Conservation (phyloP, 2,797 vertebrate genomes). For the Pangasius krempfi region DNA sequence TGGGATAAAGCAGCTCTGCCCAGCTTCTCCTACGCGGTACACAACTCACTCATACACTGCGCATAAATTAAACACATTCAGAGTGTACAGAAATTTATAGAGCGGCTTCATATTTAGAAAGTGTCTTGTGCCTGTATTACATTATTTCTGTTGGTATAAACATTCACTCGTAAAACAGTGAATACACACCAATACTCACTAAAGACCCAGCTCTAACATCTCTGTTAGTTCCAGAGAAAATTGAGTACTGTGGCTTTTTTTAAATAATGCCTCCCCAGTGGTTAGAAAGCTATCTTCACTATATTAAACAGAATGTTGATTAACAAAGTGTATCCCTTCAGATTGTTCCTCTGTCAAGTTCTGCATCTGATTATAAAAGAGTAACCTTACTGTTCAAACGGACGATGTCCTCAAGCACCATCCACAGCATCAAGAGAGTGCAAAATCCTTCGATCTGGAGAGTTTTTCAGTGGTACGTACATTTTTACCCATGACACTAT, state of each 20-base stretch:
- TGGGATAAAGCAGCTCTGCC: slow-evolving; percentile 85
- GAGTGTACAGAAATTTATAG: not conserved
- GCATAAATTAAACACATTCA: not conserved
- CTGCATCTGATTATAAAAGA: slow-evolving; percentile 74
- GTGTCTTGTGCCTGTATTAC: not conserved
- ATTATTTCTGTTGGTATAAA: not conserved
- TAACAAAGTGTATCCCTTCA: slow-evolving; percentile 48
- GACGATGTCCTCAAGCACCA: slow-evolving; percentile 74
- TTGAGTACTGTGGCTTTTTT: not conserved
- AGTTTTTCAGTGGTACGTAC: slow-evolving; percentile 82
- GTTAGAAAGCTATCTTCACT: not conserved
- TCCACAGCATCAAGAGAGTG: slow-evolving; percentile 79
- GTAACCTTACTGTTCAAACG: slow-evolving; percentile 76
- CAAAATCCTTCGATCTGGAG: slow-evolving; percentile 86
- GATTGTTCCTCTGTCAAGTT: slow-evolving; percentile 70
- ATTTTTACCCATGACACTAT: not conserved
- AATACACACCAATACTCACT: not conserved
- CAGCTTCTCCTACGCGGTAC: slow-evolving; percentile 83
- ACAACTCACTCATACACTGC: not conserved
- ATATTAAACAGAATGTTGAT: not conserved
- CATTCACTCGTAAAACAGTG: not conserved
- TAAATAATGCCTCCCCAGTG: not conserved
- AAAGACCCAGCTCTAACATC: too few species aligned
- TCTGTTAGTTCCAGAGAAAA: not conserved
- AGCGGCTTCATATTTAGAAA: not conserved